Conservation (phyloP, 2,113 vertebrate species). For the Nettapus auritus region DNA sequence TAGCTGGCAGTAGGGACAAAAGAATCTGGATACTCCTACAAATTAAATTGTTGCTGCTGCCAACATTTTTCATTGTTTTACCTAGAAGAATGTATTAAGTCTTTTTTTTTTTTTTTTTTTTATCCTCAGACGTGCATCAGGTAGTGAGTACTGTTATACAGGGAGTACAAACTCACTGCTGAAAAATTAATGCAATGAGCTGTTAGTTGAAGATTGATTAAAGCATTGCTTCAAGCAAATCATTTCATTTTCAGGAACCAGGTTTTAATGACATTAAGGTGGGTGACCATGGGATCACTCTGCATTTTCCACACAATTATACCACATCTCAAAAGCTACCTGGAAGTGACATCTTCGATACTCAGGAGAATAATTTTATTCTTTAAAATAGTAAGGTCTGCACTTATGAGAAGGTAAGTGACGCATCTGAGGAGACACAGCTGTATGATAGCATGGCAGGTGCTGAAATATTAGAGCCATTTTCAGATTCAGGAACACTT, state of each 20-base stretch:
- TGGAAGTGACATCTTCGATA: background rate
- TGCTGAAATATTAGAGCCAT: constrained; percentile 9
- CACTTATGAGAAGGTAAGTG: background rate
- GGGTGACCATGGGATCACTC: background rate
- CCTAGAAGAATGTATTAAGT: background rate
- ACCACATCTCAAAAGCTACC: background rate
- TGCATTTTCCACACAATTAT: background rate
- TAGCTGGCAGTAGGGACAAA: background rate
- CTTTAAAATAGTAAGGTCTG: background rate
- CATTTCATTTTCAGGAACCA: background rate
- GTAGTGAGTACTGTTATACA: background rate
- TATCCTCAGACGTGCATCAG: background rate
- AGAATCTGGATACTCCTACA: background rate
- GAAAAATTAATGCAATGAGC: background rate
- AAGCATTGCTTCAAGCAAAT: constrained; percentile 8
- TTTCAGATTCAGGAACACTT: constrained; percentile 7
- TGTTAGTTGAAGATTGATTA: background rate
- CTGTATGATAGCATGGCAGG: background rate
- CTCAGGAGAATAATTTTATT: background rate
- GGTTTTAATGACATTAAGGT: background rate
- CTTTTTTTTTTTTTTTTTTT: background rate
- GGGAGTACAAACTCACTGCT: background rate
- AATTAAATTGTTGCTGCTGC: background rate
- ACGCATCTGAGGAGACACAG: background rate
- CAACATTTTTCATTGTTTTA: background rate